Evolutionary conservation across 2,113 vertebrate species (phyloP).

Genomic region (Atherinomorus stipes): DNA sequence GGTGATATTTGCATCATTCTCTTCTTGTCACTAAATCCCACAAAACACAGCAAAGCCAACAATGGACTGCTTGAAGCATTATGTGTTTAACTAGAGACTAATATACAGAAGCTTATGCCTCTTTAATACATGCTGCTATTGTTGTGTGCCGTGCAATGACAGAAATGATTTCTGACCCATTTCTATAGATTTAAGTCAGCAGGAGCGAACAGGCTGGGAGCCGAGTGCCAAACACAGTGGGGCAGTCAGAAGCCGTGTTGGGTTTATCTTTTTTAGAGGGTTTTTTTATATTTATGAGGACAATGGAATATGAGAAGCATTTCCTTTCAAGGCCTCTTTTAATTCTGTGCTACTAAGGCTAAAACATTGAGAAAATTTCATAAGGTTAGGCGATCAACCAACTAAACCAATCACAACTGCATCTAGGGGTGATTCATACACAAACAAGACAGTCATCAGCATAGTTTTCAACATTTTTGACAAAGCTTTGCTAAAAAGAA

Average conservation of each 20-base stretch:
- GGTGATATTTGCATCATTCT: slow-evolving; percentile 8
- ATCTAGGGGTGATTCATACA: background rate
- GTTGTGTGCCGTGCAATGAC: background rate
- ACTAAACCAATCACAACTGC: background rate
- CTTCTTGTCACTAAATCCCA: slow-evolving; percentile 24
- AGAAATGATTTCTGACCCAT: slow-evolving; percentile 8
- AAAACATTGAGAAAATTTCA: background rate
- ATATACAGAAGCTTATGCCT: slow-evolving; percentile 25
- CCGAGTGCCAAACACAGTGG: background rate
- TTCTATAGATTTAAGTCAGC: slow-evolving; percentile 8
- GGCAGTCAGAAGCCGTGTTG: background rate
- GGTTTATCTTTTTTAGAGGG: no score
- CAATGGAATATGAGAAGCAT: background rate
- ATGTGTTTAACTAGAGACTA: background rate
- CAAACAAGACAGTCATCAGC: background rate
- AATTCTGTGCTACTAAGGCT: background rate
- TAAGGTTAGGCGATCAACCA: background rate
- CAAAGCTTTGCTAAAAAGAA: background rate
- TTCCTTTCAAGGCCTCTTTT: background rate
- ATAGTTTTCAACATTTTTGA: background rate
- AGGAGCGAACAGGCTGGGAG: background rate
- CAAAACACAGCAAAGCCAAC: slow-evolving; percentile 1
- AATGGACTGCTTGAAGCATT: slow-evolving; percentile 3
- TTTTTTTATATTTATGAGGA: background rate
- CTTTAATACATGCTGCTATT: slow-evolving; percentile 6